A percentile compares a stretch with the other conserved stretches of the same genome.
Evolutionary conservation across 2,113 vertebrate species (phyloP).

Genomic region (Coptodon bakossiorum): DNA sequence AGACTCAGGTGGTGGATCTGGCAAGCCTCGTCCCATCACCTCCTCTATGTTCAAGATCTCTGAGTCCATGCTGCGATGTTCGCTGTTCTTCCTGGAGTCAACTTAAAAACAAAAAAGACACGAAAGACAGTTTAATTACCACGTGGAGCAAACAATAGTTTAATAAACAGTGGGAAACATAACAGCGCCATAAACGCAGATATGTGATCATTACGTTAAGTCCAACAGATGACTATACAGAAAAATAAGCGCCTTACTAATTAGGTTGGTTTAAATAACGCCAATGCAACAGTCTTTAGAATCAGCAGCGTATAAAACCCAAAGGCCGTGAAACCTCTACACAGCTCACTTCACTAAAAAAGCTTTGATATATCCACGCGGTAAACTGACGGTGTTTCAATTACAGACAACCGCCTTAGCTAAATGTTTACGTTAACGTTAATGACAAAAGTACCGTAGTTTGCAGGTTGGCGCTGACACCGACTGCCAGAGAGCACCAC

Average conservation of each 20-base stretch:
- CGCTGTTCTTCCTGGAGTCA: neutral
- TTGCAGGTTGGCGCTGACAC: slow-evolving; percentile 38
- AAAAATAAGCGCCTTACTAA: fast-evolving
- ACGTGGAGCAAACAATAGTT: neutral
- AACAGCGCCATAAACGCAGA: neutral
- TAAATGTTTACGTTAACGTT: neutral
- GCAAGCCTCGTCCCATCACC: slow-evolving; percentile 65
- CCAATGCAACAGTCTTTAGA: fast-evolving
- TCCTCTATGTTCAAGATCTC: slow-evolving; percentile 74
- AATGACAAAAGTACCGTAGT: neutral
- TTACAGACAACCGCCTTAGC: fast-evolving
- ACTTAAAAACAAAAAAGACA: neutral
- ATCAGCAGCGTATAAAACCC: fast-evolving
- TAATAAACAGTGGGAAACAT: neutral
- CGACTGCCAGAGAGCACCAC: slow-evolving; percentile 10
- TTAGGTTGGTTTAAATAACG: neutral
- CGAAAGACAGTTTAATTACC: neutral
- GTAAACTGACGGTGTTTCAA: fast-evolving
- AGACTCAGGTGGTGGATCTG: slow-evolving; percentile 43
- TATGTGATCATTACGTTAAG: neutral
- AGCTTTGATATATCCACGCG: fast-evolving
- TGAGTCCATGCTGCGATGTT: slow-evolving; percentile 64
- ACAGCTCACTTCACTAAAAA: neutral
- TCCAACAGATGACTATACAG: neutral
- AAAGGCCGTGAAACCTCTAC: neutral